Evolutionary conservation across 2,113 vertebrate genomes (phyloP), one percentile per base, ranked within the genome.

Genomic region (Abramis brama): DNA sequence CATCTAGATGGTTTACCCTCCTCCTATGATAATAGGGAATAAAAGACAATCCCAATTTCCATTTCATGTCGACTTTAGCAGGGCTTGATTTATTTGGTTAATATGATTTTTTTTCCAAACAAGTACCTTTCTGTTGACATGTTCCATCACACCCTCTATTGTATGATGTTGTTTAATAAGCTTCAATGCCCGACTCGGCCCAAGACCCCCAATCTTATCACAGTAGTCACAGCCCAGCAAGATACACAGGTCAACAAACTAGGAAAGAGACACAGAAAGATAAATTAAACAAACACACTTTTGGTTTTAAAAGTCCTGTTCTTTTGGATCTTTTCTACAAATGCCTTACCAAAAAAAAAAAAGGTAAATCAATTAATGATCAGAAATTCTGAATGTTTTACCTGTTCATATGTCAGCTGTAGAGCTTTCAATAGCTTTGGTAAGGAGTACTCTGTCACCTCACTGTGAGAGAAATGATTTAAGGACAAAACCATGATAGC

Each of bases 181-280:
- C 1, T 75, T 89, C 87, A 96, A 91, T 0, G 96, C 96, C 88
- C 89, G 94, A 59, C 90, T 95, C 0, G 93, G 93, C 30, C 96
- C 96, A n/a, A 96, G 55, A 21, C 94, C 94, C 0, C 66, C 12
- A 23, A 97, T 95, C 86, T 96, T 96, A 3, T 92, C 91, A 82
- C 95, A 96, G 85, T 96, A 97, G 88, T 97, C 96, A 52, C 96
- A 97, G 66, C 96, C 96, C 91, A 96, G 85, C 88, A 97, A 85
- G 86, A 96, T 96, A 77, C 95, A 97, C 83, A 97, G 91, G 87
- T 97, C 96, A 3, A 97, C 95, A 92, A 97, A 95, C 96, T 97
- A 36, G 57, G 19, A 62, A 25, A 82, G 27, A 84, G 85, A 33
- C 11, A 36, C 23, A 87, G 82, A 82, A 62, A n/a, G 21, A 27